These are phyloP conservation scores for Ranitomeya imitator DNA, from an alignment of 2,113 vertebrate species.

Conservation along the genomic window DNA sequence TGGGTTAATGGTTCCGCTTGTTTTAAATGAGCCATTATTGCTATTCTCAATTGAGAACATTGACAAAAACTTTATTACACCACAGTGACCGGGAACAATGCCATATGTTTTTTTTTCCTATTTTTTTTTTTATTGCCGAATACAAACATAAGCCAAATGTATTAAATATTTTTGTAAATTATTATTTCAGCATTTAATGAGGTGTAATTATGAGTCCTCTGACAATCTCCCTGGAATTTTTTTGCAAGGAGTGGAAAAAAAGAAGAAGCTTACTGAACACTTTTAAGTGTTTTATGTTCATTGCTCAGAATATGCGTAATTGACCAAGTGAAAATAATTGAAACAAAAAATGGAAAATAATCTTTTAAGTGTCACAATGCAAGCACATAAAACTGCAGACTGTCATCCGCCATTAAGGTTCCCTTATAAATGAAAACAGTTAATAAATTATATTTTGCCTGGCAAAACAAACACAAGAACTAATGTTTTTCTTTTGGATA, in stretches of 20 bases:
- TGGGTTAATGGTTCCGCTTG: conserved; percentile 21
- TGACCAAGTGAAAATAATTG: conserved; percentile 73
- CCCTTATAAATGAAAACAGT: conserved; percentile 62
- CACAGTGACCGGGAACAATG: conserved; percentile 29
- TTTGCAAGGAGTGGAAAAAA: conserved; percentile 61
- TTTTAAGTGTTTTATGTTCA: conserved; percentile 70
- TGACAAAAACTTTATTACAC: conserved; percentile 32
- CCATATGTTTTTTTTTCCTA: conserved; percentile 57
- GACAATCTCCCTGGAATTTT: conserved; percentile 68
- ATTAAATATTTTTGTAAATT: conserved; percentile 68
- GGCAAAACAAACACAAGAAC: conserved; percentile 54
- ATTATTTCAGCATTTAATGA: conserved; percentile 69
- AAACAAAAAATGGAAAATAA: conserved; percentile 74
- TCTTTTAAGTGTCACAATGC: conserved; percentile 72
- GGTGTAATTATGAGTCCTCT: conserved; percentile 69
- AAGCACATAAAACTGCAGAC: conserved; percentile 63
- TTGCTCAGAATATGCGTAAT: conserved; percentile 73
- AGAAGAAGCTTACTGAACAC: conserved; percentile 65
- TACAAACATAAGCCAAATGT: conserved; percentile 65
- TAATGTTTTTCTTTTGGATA: conserved; percentile 29
- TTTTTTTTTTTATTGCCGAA: conserved; percentile 17
- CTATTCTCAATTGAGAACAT: conserved; percentile 9
- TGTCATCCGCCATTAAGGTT: conserved; percentile 65
- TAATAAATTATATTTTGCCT: conserved; percentile 64
- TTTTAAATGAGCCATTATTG: conserved; percentile 26